A percentile compares a stretch with the other conserved stretches of the same genome.
These are phyloP conservation scores for Fundulus diaphanus DNA, from an alignment of 2,797 vertebrate species.

Conservation along the genomic window DNA sequence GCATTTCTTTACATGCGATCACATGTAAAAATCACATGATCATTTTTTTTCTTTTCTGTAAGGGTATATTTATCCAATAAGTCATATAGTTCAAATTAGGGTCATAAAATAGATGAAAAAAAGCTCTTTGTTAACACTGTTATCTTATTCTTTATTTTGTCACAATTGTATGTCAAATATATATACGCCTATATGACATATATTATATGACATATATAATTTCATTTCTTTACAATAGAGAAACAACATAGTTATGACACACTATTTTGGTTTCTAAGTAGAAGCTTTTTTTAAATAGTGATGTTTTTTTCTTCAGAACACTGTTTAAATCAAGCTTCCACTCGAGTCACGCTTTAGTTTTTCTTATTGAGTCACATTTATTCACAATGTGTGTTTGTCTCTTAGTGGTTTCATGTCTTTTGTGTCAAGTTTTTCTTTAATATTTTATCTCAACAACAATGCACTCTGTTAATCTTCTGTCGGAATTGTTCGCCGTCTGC, in stretches of 20 bases:
- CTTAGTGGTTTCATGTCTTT: slow-evolving; percentile 71
- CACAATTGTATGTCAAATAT: slow-evolving; percentile 86
- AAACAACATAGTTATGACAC: slow-evolving; percentile 90
- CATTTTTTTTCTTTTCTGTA: background rate
- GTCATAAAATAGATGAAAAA: slow-evolving; percentile 41
- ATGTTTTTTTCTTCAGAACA: slow-evolving; percentile 79
- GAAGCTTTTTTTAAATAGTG: slow-evolving; percentile 88
- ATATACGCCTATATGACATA: slow-evolving; percentile 86
- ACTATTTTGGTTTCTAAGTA: slow-evolving; percentile 90
- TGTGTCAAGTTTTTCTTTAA: slow-evolving; percentile 50
- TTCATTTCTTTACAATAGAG: slow-evolving; percentile 88
- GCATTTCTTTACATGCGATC: background rate
- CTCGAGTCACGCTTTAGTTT: slow-evolving; percentile 73
- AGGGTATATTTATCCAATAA: background rate
- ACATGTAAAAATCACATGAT: background rate
- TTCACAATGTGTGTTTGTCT: slow-evolving; percentile 81
- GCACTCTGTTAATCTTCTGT: slow-evolving; percentile 64
- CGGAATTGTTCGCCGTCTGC: slow-evolving; percentile 62
- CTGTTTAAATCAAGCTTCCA: slow-evolving; percentile 81
- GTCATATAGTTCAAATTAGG: background rate
- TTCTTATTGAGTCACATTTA: slow-evolving; percentile 77
- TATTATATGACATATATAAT: slow-evolving; percentile 86
- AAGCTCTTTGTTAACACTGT: slow-evolving; percentile 73
- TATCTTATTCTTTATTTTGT: slow-evolving; percentile 87
- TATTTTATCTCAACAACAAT: slow-evolving; percentile 51